Conservation (phyloP, 2,888 invertebrate species). For the Microctonus aethiopoides region DNA sequence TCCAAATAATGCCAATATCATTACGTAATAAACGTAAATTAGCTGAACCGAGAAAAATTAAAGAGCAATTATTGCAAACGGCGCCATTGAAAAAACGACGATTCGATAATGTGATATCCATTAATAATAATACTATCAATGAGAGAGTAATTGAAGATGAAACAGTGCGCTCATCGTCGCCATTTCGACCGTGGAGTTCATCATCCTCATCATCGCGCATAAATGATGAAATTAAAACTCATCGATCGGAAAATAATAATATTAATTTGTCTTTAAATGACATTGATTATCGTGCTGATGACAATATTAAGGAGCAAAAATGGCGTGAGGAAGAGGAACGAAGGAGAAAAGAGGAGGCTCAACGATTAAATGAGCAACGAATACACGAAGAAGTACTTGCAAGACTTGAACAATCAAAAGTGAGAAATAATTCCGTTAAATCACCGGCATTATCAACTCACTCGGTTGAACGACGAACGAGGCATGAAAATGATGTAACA, state of each 20-base stretch:
- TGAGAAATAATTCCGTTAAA: conserved; percentile 24
- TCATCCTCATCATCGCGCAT: not conserved
- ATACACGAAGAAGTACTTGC: conserved; percentile 50
- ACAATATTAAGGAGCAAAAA: conserved; percentile 19
- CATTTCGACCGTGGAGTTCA: conserved; percentile 76
- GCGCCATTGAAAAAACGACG: conserved; percentile 77
- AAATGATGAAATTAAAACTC: conserved; percentile 27
- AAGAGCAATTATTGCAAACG: conserved; percentile 66
- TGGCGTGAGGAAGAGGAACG: conserved; percentile 38
- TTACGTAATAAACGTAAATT: conserved; percentile 75
- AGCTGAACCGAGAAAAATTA: conserved; percentile 75
- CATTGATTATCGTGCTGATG: not conserved
- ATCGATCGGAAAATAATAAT: not conserved
- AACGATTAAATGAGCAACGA: conserved; percentile 41
- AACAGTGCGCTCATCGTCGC: conserved; percentile 62
- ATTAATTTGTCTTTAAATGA: not conserved
- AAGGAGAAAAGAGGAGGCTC: conserved; percentile 33
- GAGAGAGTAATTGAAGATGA: conserved; percentile 52
- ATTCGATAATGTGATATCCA: conserved; percentile 42
- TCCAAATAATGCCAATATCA: conserved; percentile 72
- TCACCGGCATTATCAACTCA: conserved; percentile 49
- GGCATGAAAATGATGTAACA: not conserved
- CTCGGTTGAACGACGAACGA: not conserved
- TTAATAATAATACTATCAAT: not conserved
- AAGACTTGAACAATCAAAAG: conserved; percentile 44